Evolutionary conservation across 2,797 vertebrate genomes (phyloP).

Genomic region (Schizopygopsis malacanthus): DNA sequence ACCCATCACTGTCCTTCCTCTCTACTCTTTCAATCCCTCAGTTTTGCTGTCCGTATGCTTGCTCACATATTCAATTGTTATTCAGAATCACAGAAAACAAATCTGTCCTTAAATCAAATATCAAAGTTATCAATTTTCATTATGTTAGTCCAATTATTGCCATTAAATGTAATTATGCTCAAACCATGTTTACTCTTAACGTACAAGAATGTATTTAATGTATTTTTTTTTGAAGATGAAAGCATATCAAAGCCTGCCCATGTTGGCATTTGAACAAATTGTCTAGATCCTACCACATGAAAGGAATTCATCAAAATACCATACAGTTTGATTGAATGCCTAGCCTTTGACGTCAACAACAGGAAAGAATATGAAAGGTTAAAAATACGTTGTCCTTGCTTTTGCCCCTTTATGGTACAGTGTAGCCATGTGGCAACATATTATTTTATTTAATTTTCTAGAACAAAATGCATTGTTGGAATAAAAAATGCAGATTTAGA

Average conservation of each 20-base stretch:
- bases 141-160: background rate
- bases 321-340: background rate
- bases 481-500: background rate
- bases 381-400: background rate
- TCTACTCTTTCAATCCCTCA: slow-evolving; percentile 37
- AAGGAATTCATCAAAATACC: background rate
- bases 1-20: slow-evolving; percentile 50
- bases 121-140: background rate
- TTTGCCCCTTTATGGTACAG: background rate
- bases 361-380: background rate
- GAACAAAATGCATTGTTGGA: background rate
- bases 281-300: background rate
- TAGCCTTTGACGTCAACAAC: background rate
- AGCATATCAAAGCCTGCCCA: background rate
- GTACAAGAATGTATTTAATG: background rate
- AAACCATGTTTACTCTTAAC: background rate
- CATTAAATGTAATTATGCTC: background rate
- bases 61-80: slow-evolving; percentile 37
- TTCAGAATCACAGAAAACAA: background rate
- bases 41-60: slow-evolving; percentile 56
- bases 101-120: background rate
- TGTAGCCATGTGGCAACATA: background rate
- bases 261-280: background rate
- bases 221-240: background rate
- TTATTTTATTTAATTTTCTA: background rate